A percentile compares a stretch with the other conserved stretches of the same genome.
Evolutionary conservation across 2,113 vertebrate species (phyloP).

Genomic region (Raja brachyura): DNA sequence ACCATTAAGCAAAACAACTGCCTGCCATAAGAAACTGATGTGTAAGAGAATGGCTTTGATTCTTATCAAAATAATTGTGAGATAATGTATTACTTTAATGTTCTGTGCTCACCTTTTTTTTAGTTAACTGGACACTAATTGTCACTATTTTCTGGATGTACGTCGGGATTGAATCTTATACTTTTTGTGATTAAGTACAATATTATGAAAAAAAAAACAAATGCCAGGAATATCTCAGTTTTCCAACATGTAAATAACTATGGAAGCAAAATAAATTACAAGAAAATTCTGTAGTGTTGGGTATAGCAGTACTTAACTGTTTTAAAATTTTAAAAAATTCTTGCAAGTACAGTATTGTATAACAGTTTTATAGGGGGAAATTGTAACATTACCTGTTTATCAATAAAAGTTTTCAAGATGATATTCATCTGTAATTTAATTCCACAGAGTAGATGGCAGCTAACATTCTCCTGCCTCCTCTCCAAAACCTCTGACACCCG

Average conservation of each 20-base stretch:
- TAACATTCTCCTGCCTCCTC: too few relatives aligned
- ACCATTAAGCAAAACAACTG: not conserved
- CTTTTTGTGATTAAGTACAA: not conserved
- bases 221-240: not conserved
- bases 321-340: not conserved
- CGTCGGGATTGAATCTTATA: not conserved
- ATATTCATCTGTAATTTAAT: not conserved
- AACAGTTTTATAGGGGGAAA: not conserved
- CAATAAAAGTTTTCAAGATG: not conserved
- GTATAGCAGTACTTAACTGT: not conserved
- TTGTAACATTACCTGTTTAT: not conserved
- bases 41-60: not conserved
- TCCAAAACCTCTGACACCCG: too few relatives aligned
- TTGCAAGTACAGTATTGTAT: conserved; percentile 2
- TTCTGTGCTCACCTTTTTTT: not conserved
- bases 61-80: not conserved
- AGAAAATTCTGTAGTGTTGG: not conserved
- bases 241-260: not conserved
- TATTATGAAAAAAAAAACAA: not conserved
- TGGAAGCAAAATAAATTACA: not conserved
- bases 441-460: not conserved
- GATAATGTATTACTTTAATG: too few relatives aligned
- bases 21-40: not conserved
- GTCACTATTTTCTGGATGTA: not conserved
- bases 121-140: not conserved